Base-by-base conservation (phyloP, 2,797 vertebrate species). In the Telmatherina bonti region DNA sequence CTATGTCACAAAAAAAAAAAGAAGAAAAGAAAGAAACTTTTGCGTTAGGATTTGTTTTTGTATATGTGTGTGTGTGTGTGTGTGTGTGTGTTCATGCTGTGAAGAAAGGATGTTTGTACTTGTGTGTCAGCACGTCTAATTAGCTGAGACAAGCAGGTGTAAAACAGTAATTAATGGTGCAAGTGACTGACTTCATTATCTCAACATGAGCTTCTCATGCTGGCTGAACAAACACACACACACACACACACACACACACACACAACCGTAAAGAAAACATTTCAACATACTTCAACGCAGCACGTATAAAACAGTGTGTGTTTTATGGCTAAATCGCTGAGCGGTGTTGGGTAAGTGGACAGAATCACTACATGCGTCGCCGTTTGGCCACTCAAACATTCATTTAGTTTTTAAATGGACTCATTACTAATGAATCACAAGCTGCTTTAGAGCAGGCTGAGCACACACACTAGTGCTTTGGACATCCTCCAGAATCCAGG, bases 81-180 rank as follows among this genome's bases (percentile, higher is more conserved):
- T 12, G 18, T n/a, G n/a, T n/a, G n/a, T n/a, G n/a, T n/a, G n/a
- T n/a, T n/a, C 49, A 30, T 57, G 31, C 24, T 52, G 49, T 26
- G 3, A 52, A 52, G 5, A 51, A 51, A 15, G 16, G 13, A 36
- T 58, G 73, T 43, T 65, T 38, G 58, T 53, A 27, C 70, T 64
- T 88, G 78, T 80, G 80, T 85, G 89, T 89, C 87, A 88, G 89
- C 89, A 90, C 85, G 76, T 88, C 84, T 90, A 92, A 94, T 93
- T 92, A 93, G 91, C 94, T 93, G 93, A 96, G 94, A 95, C 93
- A 95, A 91, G 91, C 95, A 96, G 93, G 93, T 96, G 94, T 94
- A 95, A 94, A 96, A 92, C 83, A 91, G 87, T 95, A 95, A 96
- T 96, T 95, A 96, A 96, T 94, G 87, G 94, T 94, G 94, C 91